Percentiles rank a stretch among this genome's conserved stretches.
phyloP scores from a whole-genome alignment of 2,113 vertebrate genomes.

The Procavia capensis region DNA sequence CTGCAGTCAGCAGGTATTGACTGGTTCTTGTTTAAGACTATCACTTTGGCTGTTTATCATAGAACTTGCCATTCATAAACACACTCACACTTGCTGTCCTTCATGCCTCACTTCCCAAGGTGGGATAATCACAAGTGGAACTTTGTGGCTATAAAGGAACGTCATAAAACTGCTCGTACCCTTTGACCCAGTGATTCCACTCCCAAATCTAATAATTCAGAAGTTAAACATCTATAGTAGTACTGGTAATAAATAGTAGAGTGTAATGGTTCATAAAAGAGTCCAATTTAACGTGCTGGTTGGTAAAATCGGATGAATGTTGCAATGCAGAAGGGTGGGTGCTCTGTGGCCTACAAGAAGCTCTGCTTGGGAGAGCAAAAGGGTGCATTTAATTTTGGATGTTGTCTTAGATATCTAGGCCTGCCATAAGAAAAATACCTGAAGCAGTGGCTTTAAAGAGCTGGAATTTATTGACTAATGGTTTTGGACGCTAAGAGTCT shows the following conservation, averaged over 20 bases:
- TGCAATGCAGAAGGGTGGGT: too few relatives aligned
- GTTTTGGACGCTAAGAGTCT: background rate
- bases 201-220: background rate
- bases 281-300: background rate
- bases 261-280: background rate
- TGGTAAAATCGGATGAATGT: background rate
- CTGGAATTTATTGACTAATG: background rate
- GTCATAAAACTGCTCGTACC: background rate
- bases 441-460: background rate
- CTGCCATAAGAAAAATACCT: background rate
- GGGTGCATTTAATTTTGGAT: background rate
- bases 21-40: background rate
- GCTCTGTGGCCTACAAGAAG: background rate
- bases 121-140: background rate
- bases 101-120: background rate
- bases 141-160: background rate
- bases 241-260: background rate
- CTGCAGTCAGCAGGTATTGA: background rate
- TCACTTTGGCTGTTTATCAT: background rate
- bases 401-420: too few relatives aligned
- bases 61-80: background rate
- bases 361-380: background rate
- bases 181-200: background rate
- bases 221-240: background rate
- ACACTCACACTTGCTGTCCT: background rate